Evolutionary conservation across 30 jellyfish, hydroid and myxozoan genomes (phyloP), one percentile per base, ranked within the genome.

Genomic region (Aurelia sp.): DNA sequence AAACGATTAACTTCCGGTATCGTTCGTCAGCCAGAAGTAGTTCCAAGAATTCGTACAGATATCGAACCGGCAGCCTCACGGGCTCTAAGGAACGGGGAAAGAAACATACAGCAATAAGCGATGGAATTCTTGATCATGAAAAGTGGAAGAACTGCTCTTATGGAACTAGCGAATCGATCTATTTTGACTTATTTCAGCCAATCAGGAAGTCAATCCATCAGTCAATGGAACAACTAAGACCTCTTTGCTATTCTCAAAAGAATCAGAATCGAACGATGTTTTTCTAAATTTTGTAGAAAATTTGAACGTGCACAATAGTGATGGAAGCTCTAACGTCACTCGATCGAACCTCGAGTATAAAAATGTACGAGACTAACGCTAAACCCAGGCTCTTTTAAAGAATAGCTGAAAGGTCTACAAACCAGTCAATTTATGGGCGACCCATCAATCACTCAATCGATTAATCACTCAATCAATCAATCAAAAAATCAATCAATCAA

Each of bases 21-120:
- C 73, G 72, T 13, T 81, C 88, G 47, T 88, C 90, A 2, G 91
- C 40, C 20, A 88, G 78, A 17, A 88, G 64, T 18, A 80, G 63
- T 62, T 88, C 97, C 86, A 88, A 53, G 77, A 88, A 88, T 58
- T 88, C 91, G 68, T 88, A 88, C 74, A 88, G 83, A 47, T 78
- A 88, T n/a, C 97, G 91, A 13, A 74, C 96, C n/a, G 90, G 96
- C 22, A 75, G 96, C 40, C 62, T 83, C 53, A 83, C 65, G 0
- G 92, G 86, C 27, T 83, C 92, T 83, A 52, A 13, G 55, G 21
- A 51, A 51, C 13, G 65, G 3, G 6, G 41, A n/a, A 41, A 5
- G 77, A 19, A 19, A 24, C 9, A 18, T 4, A 17, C n/a, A 67
- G 78, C 55, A 5, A 21, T 67, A 13, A 44, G 55, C 15, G 15